Base-by-base conservation (phyloP, 2,888 invertebrate genomes). In the Andrena dorsata region DNA sequence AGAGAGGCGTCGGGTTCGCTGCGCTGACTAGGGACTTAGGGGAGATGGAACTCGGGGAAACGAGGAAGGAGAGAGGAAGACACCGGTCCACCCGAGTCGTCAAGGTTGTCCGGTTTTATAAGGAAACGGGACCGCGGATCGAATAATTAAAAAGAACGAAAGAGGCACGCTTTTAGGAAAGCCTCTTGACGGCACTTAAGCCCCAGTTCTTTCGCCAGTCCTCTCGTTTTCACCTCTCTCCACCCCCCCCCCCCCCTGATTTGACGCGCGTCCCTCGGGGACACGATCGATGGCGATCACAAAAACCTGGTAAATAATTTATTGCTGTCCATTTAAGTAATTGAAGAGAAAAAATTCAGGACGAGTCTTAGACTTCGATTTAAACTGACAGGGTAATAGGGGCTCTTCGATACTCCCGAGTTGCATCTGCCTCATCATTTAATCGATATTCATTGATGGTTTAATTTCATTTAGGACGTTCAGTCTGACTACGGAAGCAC, bases 111-210 rank as follows among this genome's bases (percentile, higher is more conserved):
- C 30, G 58, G 63, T 81, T 69, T 53, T 53, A 28, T 32, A 60
- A 58, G 51, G 58, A 49, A 82, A 72, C 32, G 51, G 60, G 23
- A 8, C 47, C 5, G 23, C 28, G 56, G 56, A 28, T 10, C 56
- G 71, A 80, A 82, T 82, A 75, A 75, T 80, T 76, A 72, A 80
- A 80, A 76, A 23, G 66, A 35, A 32, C 13, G 53, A 32, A 76
- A 73, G 41, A 60, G 26, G 61, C 32, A 23, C 32, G 69, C 76
- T 72, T 69, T 72, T 35, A 68, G 51, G 56, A 64, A 65, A 76
- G 32, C 64, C 58, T 72, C 75, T 35, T 20, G 56, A 72, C 49
- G 56, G 66, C 65, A 80, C 64, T 80, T 71, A 66, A 75, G 60
- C 32, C 30, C n/a, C 10, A 28, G n/a, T 61, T 69, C 71, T 74